Conservation (phyloP, 2,113 vertebrate genomes). For the Anarhynchus alexandrinus region DNA sequence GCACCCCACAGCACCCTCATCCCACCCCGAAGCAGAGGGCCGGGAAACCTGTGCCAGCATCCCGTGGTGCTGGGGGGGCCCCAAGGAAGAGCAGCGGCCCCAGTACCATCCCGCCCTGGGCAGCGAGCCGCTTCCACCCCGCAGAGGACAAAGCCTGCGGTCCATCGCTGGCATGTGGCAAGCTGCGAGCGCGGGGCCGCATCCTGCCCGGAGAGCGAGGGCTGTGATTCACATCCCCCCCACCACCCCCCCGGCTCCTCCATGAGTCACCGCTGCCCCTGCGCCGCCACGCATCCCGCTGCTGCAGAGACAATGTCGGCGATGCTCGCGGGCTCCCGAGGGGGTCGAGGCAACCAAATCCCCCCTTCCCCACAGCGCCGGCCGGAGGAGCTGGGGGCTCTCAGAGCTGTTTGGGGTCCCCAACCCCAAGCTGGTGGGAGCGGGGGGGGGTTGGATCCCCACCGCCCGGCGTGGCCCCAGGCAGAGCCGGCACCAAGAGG, state of each 20-base stretch:
- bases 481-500: background rate
- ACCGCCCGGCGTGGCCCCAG: background rate
- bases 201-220: conserved; percentile 30
- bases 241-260: background rate
- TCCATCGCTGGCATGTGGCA: background rate
- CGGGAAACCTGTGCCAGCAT: background rate
- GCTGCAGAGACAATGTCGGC: background rate
- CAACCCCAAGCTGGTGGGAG: background rate
- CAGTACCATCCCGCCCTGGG: background rate
- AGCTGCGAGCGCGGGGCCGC: conserved; percentile 14
- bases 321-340: background rate
- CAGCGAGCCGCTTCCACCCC: conserved; percentile 13
- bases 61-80: background rate
- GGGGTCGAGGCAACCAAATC: background rate
- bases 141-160: conserved; percentile 52
- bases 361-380: background rate
- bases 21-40: background rate
- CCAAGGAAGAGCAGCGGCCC: background rate
- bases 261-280: conserved; percentile 27
- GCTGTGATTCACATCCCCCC: conserved; percentile 44
- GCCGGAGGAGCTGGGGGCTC: background rate
- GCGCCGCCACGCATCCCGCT: background rate
- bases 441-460: background rate
- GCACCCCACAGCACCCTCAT: background rate
- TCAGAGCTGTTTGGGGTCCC: background rate